Conservation (phyloP, 2,113 vertebrate genomes). For the Scytalopus superciliaris region DNA sequence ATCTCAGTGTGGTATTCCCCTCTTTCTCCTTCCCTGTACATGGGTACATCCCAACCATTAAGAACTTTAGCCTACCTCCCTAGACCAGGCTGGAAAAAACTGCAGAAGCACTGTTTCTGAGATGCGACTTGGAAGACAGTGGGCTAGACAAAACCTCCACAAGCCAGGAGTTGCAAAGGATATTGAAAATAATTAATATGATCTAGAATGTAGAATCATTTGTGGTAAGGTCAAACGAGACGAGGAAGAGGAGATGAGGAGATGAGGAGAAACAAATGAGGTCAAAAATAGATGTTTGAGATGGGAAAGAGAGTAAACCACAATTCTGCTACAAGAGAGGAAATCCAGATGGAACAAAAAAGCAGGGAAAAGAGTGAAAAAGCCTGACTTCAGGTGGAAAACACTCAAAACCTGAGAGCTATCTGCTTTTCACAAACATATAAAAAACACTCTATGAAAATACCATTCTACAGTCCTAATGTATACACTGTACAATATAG, state of each 20-base stretch:
- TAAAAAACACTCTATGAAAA: not conserved
- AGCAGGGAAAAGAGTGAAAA: not conserved
- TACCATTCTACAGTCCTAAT: not conserved
- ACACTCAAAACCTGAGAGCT: not conserved
- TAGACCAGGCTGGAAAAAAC: not conserved
- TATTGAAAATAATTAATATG: not conserved
- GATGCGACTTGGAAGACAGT: not conserved
- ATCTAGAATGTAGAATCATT: not conserved
- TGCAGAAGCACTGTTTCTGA: not conserved
- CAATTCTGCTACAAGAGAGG: not conserved
- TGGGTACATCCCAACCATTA: not conserved
- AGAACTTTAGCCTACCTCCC: not conserved
- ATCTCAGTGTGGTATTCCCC: not conserved
- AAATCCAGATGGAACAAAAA: not conserved
- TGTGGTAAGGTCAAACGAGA: not conserved
- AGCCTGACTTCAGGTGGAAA: not conserved
- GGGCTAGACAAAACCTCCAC: not conserved
- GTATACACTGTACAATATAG: not conserved
- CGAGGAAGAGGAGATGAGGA: not conserved
- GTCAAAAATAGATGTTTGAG: not conserved
- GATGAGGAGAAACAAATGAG: not conserved
- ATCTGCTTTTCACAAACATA: not conserved
- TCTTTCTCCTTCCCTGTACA: not conserved
- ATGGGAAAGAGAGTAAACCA: not conserved
- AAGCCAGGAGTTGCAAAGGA: not conserved